These are phyloP conservation scores for Pygmarrhopalites habei DNA, from an alignment of 1,140 invertebrate species.

Conservation along the genomic window DNA sequence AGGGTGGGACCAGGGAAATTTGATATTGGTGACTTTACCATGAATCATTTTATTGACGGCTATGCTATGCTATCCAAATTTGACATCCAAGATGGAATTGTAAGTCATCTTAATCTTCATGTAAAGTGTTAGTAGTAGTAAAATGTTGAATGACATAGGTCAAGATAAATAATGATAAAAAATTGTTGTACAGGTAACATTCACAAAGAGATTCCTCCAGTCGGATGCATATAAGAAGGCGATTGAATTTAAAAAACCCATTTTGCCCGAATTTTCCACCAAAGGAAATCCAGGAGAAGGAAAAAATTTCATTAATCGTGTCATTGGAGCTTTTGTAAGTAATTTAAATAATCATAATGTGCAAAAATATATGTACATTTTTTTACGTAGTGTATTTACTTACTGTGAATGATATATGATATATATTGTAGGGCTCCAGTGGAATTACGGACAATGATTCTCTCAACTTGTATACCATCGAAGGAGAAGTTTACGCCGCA, in stretches of 20 bases:
- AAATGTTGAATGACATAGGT: not conserved
- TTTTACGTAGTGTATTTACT: not conserved
- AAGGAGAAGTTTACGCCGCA: conserved; percentile 43
- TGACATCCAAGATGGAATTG: conserved; percentile 42
- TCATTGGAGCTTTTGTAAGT: conserved; percentile 42
- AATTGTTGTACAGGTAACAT: conserved; percentile 32
- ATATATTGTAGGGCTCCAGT: conserved; percentile 22
- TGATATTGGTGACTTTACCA: conserved; percentile 44
- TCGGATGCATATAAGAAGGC: conserved; percentile 46
- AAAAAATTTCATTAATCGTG: conserved; percentile 45
- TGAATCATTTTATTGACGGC: conserved; percentile 47
- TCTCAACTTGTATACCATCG: conserved; percentile 44
- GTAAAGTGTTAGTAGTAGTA: conserved; percentile 23
- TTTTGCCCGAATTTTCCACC: conserved; percentile 48
- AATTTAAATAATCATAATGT: too few species aligned
- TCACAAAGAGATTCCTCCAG: conserved; percentile 43
- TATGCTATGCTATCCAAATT: conserved; percentile 44
- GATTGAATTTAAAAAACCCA: conserved; percentile 41
- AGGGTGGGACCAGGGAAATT: conserved; percentile 42
- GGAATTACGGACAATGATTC: conserved; percentile 45
- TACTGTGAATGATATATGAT: not conserved
- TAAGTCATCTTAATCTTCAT: conserved; percentile 43
- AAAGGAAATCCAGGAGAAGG: conserved; percentile 44
- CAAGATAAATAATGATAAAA: not conserved
- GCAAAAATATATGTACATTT: not conserved